Evolutionary conservation across 2,113 vertebrate genomes (phyloP).

Genomic region (Todiramphus chloris): DNA sequence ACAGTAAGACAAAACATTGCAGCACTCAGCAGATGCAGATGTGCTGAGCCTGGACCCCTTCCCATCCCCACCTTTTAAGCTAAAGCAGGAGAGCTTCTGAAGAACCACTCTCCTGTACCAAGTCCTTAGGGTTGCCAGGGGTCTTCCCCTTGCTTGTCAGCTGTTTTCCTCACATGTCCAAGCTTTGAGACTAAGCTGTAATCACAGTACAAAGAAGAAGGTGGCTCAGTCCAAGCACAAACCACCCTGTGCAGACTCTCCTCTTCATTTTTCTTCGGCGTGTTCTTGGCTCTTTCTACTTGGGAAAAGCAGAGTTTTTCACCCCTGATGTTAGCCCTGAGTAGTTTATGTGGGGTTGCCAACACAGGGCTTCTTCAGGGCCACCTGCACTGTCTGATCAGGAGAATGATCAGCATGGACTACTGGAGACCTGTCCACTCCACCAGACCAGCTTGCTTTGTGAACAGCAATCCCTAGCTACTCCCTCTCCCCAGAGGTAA

Average conservation of each 20-base stretch:
- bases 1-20: not conserved
- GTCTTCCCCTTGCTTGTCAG: not conserved
- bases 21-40: not conserved
- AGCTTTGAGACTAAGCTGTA: not conserved
- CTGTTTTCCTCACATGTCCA: not conserved
- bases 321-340: not conserved
- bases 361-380: not conserved
- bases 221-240: not conserved
- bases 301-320: not conserved
- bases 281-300: not conserved
- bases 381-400: not conserved
- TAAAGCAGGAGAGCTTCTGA: not conserved
- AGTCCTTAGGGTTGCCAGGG: not conserved
- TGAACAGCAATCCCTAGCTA: not conserved
- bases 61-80: not conserved
- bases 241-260: not conserved
- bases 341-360: not conserved
- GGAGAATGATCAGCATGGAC: not conserved
- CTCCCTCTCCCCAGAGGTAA: not conserved
- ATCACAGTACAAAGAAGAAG: not conserved
- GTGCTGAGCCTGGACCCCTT: not conserved
- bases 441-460: not conserved
- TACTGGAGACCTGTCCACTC: not conserved
- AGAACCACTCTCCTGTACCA: not conserved
- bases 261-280: not conserved